Base-by-base conservation (phyloP, 2,797 vertebrate species). In the Sebastes diploproa region DNA sequence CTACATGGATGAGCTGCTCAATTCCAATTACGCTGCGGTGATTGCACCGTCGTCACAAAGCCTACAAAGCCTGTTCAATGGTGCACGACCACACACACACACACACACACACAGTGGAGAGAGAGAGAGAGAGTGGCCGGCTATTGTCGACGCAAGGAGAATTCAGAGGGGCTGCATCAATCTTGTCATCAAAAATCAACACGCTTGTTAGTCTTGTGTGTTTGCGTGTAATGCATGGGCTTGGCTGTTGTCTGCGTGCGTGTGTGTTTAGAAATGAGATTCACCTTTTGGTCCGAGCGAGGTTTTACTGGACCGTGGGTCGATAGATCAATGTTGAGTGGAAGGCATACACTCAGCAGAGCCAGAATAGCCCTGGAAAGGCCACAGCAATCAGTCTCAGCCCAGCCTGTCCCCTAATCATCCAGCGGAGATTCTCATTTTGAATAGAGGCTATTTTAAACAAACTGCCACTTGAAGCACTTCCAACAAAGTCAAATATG, bases 181-280 rank as follows among this genome's bases (percentile, higher is more conserved):
- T 95, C 92, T 93, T 94, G 91, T 92, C 91, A 85, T 93, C 90
- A 93, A 85, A 93, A 94, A 93, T 92, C 91, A 92, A 89, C 89
- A 88, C 55, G 81, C 86, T 85, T 91, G 90, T 92, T 91, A 87
- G 90, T 89, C 78, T 46, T 85, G 38, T 30, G 29, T 76, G 16
- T 79, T 6, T 62, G 65, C 67, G 83, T 76, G 72, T 61, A 42
- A 30, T 58, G 71, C 16, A 52, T 46, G 60, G 0, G 23, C 32
- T 27, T 34, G 66, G 10, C 10, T 73, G 73, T 20, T 20, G 75
- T 25, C 36, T 10, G 42, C n/a, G 29, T 32, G 23, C 23, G 13
- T 65, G 72, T 30, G 66, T 42, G 55, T 75, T 72, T 34, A 80
- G 70, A 89, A 88, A 87, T 84, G 76, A 88, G 79, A 92, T 91